phyloP scores from a whole-genome alignment of 2,113 vertebrate species.

The Halcyon malimbica region DNA sequence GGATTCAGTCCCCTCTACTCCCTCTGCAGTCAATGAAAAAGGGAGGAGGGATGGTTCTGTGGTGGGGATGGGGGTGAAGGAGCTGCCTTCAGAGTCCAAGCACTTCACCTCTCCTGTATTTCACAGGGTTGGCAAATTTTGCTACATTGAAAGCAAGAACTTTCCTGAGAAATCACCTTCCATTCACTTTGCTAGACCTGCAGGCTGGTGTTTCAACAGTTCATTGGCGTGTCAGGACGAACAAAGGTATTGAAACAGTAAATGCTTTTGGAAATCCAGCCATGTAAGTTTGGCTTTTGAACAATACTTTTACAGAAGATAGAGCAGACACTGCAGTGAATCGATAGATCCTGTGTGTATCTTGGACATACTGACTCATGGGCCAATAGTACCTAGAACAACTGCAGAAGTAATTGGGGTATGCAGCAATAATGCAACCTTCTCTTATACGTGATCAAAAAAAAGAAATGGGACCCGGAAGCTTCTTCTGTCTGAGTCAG shows the following conservation, averaged over 20 bases:
- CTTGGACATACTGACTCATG: background rate
- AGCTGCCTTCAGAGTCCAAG: background rate
- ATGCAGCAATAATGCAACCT: background rate
- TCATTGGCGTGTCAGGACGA: background rate
- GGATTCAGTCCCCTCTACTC: background rate
- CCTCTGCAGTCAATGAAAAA: background rate
- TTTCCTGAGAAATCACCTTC: background rate
- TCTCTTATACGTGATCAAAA: background rate
- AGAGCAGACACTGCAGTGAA: background rate
- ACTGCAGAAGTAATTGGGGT: background rate
- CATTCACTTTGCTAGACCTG: background rate
- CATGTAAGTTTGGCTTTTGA: background rate
- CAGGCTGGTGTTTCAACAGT: background rate
- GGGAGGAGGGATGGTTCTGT: background rate
- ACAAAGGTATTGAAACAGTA: background rate
- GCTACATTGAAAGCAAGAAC: background rate
- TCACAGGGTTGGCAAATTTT: background rate
- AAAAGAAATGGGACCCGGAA: background rate
- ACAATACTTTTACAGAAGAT: background rate
- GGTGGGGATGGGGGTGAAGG: background rate
- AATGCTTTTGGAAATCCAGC: conserved; percentile 12
- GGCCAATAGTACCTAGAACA: background rate
- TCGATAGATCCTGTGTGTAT: background rate
- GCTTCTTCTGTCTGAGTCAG: background rate
- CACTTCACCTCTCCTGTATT: background rate